Evolutionary conservation across 1,140 invertebrate species (phyloP).

Genomic region (Agraylea sexmaculata): DNA sequence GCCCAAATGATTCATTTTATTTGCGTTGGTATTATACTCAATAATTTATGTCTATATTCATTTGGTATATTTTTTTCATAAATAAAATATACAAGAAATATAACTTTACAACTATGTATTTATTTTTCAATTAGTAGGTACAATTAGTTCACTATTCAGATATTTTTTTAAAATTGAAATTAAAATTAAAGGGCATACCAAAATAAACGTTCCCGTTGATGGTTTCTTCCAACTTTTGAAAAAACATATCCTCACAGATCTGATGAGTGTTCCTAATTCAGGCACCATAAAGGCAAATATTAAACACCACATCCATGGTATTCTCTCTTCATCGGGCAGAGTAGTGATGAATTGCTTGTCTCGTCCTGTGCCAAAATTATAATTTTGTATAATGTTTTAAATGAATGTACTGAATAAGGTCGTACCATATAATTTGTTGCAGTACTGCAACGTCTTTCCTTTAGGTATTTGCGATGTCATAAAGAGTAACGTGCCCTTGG

Average conservation of each 20-base stretch:
- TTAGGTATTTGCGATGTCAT: constrained; percentile 81
- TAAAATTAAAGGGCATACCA: constrained; percentile 26
- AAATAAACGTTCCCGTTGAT: constrained; percentile 48
- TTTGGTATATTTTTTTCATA: not conserved
- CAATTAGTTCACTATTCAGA: no score
- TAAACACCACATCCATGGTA: constrained; percentile 90
- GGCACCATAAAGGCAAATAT: constrained; percentile 76
- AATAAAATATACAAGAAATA: not conserved
- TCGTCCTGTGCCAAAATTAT: constrained; percentile 45
- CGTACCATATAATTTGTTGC: constrained; percentile 72
- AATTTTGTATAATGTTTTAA: not conserved
- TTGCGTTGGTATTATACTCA: no score
- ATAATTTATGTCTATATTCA: not conserved
- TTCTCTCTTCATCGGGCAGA: constrained; percentile 68
- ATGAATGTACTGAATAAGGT: constrained; percentile 2
- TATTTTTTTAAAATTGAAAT: not conserved
- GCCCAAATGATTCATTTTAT: no score
- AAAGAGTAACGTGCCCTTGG: constrained; percentile 77
- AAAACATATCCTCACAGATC: constrained; percentile 76
- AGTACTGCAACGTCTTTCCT: constrained; percentile 62
- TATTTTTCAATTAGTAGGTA: no score
- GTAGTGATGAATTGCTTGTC: constrained; percentile 70
- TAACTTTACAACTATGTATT: constrained; percentile 1
- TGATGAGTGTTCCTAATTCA: constrained; percentile 73
- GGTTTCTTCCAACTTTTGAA: constrained; percentile 76